phyloP scores from a whole-genome alignment of 2,888 invertebrate species.

The Aleiodes alternator region DNA sequence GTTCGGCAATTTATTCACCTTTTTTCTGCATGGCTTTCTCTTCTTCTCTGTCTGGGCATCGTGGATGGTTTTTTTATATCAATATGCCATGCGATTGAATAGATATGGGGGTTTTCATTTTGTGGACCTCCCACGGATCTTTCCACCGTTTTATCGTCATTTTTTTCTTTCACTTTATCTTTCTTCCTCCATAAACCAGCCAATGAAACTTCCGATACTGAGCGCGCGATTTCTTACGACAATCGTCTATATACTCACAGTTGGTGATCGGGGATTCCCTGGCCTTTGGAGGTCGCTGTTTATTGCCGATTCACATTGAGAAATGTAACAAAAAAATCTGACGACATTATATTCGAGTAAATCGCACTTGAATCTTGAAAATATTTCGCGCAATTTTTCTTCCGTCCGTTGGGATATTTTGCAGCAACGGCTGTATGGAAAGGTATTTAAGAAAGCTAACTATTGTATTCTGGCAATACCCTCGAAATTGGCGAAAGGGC shows the following conservation, averaged over 20 bases:
- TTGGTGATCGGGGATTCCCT: conserved; percentile 29
- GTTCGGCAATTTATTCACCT: conserved; percentile 68
- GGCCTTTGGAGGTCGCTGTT: conserved; percentile 15
- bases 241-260: conserved; percentile 36
- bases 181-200: conserved; percentile 57
- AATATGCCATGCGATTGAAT: conserved; percentile 62
- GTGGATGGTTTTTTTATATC: conserved; percentile 64
- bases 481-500: conserved; percentile 1
- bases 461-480: conserved; percentile 5
- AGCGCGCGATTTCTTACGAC: conserved; percentile 41
- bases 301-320: not conserved
- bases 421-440: not conserved
- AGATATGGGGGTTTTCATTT: conserved; percentile 58
- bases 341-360: not conserved
- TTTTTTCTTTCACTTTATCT: conserved; percentile 28
- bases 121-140: conserved; percentile 59
- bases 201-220: conserved; percentile 56
- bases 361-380: not conserved
- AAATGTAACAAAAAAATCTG: conserved; percentile 12
- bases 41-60: conserved; percentile 48
- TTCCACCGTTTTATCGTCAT: conserved; percentile 51
- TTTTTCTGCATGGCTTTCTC: conserved; percentile 56
- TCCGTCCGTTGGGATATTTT: not conserved
- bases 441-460: not conserved
- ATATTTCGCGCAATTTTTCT: not conserved